Base-by-base conservation (phyloP, 2,113 vertebrate species). In the Campylorhamphus procurvoides region DNA sequence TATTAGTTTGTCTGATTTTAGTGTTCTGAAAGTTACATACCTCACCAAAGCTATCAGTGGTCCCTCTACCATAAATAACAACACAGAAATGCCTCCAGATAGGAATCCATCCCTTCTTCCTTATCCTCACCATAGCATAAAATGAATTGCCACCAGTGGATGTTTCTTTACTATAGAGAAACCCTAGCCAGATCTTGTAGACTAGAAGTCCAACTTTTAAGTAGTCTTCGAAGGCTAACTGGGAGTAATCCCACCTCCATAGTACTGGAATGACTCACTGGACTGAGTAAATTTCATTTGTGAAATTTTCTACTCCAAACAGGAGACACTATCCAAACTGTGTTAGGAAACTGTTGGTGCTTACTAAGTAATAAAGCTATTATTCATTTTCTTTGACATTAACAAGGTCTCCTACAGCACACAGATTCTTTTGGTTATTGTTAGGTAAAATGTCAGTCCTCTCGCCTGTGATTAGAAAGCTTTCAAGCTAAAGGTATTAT, bases 401-500 rank as follows among this genome's bases (percentile, higher is more conserved):
- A 77, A 7, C 31, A 76, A 93, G 27, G 28, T 18, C 33, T 73
- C n/a, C 72, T 83, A 82, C 79, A 90, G 40, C 37, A 73, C 37
- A 53, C 4, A 33, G 59, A 64, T 80, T 87, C 66, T 46, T 90
- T 76, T 40, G 82, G 68, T 55, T 69, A 80, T 90, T 90, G 37
- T 93, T 88, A 84, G 23, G 29, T 35, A 92, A 92, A 96, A 90
- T 77, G 60, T 88, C 82, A 90, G 8, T 53, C 75, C 58, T 76
- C 40, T 35, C 63, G 33, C 33, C 28, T 75, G 29, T 47, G 63
- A 90, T 76, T 77, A 97, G 63, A 92, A 90, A 75, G 50, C 56
- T 93, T 96, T 95, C 82, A 83, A 44, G 67, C 20, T 87, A 42
- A 92, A 90, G 58, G 47, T 71, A 17, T 89, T 91, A 73, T 92